Evolutionary conservation across 2,797 vertebrate genomes (phyloP), one percentile per base, ranked within the genome.

Genomic region (Liasis olivaceus): DNA sequence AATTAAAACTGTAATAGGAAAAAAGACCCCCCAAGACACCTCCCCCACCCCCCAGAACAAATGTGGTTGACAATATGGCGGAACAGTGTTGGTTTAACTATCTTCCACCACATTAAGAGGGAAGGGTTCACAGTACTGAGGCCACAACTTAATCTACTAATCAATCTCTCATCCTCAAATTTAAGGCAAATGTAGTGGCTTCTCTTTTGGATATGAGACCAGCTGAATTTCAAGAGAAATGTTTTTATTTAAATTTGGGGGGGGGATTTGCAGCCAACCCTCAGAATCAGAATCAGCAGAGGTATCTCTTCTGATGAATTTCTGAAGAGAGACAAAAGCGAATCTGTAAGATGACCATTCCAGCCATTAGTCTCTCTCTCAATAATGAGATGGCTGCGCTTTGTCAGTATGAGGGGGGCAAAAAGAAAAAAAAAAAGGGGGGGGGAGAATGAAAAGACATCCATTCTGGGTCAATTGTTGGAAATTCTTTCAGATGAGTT

Each of bases 401-500:
- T 47, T 36, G 47, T 85, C 91, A 64, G 64, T 89, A 89, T 11
- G 12, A 26, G 42, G 58, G 36, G 72, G 31, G 60, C 58, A 36
- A 77, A 77, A 14, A 36, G 58, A 28, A 20, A 2, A n/a, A 31
- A 56, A 72, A 56, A n/a, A n/a, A n/a, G n/a, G 31, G 36, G 47
- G 42, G 26, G 22, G 1, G n/a, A 11, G 95, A 95, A 95, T 95
- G 36, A 42, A 81, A 81, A 81, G 72, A 47, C 26, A 95, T 95
- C 96, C 94, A 96, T 95, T 96, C 96, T 96, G 95, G 96, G 96
- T 96, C 95, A 96, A 96, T 97, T 96, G 96, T 96, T 94, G 95
- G 96, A 97, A 97, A 96, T 95, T 97, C 96, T 95, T 96, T 97
- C 95, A 95, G 92, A 96, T 96, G 96, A 96, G 96, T 96, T 95